These are phyloP conservation scores for Rotaria socialis DNA, from an alignment of 2,888 invertebrate species.

Conservation along the genomic window DNA sequence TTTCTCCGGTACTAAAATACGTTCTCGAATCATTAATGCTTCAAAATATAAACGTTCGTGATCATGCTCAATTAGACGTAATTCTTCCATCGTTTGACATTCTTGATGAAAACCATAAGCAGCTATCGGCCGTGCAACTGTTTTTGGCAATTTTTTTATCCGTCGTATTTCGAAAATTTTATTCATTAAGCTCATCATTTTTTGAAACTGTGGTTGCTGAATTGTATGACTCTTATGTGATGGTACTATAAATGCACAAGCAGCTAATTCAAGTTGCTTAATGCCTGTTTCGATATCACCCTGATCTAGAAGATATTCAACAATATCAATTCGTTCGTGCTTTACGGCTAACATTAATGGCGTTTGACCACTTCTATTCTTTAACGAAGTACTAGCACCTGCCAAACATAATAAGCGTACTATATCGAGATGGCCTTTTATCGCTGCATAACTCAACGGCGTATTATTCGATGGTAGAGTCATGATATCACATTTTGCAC, in stretches of 20 bases:
- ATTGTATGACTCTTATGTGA: background rate
- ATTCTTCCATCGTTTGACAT: slow-evolving; percentile 69
- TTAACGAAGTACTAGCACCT: background rate
- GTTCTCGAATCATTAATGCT: slow-evolving; percentile 72
- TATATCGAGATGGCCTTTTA: background rate
- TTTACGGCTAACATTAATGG: background rate
- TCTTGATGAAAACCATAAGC: slow-evolving; percentile 66
- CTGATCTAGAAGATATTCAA: background rate
- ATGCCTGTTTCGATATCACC: background rate
- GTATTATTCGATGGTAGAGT: background rate
- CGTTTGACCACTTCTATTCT: background rate
- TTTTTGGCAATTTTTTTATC: background rate
- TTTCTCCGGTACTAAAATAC: slow-evolving; percentile 67
- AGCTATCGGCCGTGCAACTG: slow-evolving; percentile 38
- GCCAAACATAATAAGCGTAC: background rate
- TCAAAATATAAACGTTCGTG: slow-evolving; percentile 85
- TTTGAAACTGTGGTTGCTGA: background rate
- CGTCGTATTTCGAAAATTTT: background rate
- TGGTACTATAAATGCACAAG: background rate
- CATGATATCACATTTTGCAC: background rate
- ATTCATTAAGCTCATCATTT: background rate
- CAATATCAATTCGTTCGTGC: background rate
- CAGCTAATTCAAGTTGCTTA: background rate
- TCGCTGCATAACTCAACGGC: background rate
- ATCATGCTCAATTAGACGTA: slow-evolving; percentile 68